These are phyloP conservation scores for Dendrolimus kikuchii DNA, from an alignment of 1,140 invertebrate species.

Conservation along the genomic window DNA sequence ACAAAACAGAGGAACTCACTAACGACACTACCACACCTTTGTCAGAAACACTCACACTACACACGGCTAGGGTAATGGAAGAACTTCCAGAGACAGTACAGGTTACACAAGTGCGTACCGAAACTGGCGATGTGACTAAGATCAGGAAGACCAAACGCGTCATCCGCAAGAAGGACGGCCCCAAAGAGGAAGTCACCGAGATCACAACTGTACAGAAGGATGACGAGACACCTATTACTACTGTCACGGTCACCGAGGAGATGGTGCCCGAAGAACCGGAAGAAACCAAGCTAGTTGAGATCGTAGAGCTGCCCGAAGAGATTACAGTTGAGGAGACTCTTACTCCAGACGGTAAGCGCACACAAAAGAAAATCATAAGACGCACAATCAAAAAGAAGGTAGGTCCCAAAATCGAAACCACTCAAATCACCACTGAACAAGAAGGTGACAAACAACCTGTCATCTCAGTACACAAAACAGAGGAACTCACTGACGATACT, in stretches of 20 bases:
- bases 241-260: constrained; percentile 1
- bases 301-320: constrained; percentile 21
- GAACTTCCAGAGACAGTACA: too few relatives aligned
- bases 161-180: constrained; percentile 38
- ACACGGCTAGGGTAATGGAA: too few relatives aligned
- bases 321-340: constrained; percentile 15
- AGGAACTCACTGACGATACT: constrained; percentile 3
- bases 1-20: constrained; percentile 21
- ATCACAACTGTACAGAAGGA: constrained; percentile 9
- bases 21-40: constrained; percentile 6
- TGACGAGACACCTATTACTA: background rate
- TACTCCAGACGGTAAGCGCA: constrained; percentile 15
- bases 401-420: constrained; percentile 5
- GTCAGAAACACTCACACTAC: too few relatives aligned
- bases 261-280: constrained; percentile 37
- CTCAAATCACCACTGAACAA: constrained; percentile 5
- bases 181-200: too few relatives aligned
- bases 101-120: too few relatives aligned
- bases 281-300: constrained; percentile 17
- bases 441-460: constrained; percentile 1
- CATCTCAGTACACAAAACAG: constrained; percentile 3
- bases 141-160: constrained; percentile 52
- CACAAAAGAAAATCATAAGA: constrained; percentile 24
- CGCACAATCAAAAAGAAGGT: constrained; percentile 36
- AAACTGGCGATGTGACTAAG: too few relatives aligned